These are phyloP conservation scores for Gerris buenoi DNA, from an alignment of 1,140 invertebrate genomes.

Conservation along the genomic window DNA sequence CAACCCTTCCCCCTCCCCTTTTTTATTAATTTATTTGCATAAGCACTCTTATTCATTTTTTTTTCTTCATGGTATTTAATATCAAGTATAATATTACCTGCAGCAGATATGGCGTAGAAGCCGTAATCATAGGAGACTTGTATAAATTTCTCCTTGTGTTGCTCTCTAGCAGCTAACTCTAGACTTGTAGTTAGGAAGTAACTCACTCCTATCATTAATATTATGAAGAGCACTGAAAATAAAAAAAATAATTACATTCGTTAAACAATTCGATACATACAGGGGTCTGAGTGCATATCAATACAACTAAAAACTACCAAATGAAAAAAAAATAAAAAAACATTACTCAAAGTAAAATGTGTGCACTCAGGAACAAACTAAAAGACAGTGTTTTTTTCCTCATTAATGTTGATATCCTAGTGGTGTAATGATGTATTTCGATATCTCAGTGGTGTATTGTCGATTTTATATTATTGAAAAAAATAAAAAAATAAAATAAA, in stretches of 20 bases:
- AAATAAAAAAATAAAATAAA: too few relatives aligned
- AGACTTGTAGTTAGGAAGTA: constrained; percentile 36
- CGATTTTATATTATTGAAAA: too few relatives aligned
- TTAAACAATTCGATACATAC: too few relatives aligned
- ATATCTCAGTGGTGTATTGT: too few relatives aligned
- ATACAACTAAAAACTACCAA: too few relatives aligned
- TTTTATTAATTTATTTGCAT: neutral
- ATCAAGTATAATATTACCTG: constrained; percentile 29
- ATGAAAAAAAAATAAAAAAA: too few relatives aligned
- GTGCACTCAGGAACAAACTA: too few relatives aligned
- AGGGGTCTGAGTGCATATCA: too few relatives aligned
- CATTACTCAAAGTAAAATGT: too few relatives aligned
- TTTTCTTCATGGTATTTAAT: neutral
- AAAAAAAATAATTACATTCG: neutral
- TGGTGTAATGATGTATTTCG: too few relatives aligned
- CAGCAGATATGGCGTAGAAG: constrained; percentile 37
- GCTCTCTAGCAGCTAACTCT: constrained; percentile 31
- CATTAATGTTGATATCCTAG: too few relatives aligned
- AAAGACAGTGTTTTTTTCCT: too few relatives aligned
- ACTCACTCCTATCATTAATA: constrained; percentile 37
- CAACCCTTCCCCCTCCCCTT: neutral
- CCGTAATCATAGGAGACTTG: constrained; percentile 38
- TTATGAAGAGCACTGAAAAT: constrained; percentile 33
- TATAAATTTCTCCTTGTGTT: constrained; percentile 28
- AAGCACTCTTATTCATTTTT: neutral